Conservation (phyloP, 2,888 invertebrate genomes). For the Autographa pulchrina region DNA sequence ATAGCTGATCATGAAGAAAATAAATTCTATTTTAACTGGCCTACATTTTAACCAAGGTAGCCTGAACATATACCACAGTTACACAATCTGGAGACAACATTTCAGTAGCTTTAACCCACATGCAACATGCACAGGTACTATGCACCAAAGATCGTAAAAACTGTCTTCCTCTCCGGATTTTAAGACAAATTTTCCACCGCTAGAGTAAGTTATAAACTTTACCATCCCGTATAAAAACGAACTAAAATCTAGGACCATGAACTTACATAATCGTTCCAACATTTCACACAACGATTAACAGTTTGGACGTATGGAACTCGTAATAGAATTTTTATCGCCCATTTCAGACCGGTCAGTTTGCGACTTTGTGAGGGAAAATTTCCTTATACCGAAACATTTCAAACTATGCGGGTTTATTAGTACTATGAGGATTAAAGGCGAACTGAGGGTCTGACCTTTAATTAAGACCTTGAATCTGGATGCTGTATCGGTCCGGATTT, state of each 20-base stretch:
- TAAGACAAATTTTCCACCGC: background rate
- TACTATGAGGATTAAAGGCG: conserved; percentile 79
- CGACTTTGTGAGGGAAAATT: conserved; percentile 38
- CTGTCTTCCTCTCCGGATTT: background rate
- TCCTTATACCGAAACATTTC: conserved; percentile 47
- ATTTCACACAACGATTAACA: conserved; percentile 19
- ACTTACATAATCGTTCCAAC: background rate
- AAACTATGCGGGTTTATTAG: conserved; percentile 77
- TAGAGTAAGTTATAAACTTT: background rate
- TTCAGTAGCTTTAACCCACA: background rate
- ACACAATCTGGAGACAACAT: background rate
- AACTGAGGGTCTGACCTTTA: conserved; percentile 75
- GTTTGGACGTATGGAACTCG: conserved; percentile 7
- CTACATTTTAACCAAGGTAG: no score
- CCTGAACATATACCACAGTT: no score
- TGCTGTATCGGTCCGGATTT: conserved; percentile 66
- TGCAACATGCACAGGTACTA: background rate
- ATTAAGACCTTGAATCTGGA: conserved; percentile 76
- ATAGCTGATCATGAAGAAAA: no score
- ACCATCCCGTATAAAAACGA: background rate
- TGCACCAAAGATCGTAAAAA: background rate
- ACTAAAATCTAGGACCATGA: background rate
- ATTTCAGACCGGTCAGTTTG: conserved; percentile 39
- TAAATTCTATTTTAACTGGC: no score
- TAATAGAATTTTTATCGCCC: conserved; percentile 50